Percentiles rank a stretch among this genome's conserved stretches.
phyloP scores from a whole-genome alignment of 2,888 invertebrate genomes.

The Plebejus melissa region DNA sequence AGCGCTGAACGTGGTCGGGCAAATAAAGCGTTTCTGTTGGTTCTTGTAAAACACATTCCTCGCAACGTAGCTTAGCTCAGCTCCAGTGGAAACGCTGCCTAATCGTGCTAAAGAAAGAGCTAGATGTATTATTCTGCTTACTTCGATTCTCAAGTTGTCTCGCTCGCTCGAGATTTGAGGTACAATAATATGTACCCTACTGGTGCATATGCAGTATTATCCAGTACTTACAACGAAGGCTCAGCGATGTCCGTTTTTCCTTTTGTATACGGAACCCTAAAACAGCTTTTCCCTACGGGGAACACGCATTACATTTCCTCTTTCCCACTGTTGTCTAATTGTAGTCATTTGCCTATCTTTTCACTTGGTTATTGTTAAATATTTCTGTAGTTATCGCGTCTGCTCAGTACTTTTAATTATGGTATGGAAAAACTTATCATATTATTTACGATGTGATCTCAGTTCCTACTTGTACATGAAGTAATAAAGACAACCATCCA shows the following conservation, averaged over 20 bases:
- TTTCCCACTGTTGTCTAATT: conserved; percentile 23
- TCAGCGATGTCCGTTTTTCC: neutral
- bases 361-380: conserved; percentile 25
- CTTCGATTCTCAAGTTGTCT: too few relatives aligned
- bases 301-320: conserved; percentile 23
- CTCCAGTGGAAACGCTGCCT: too few relatives aligned
- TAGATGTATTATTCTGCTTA: too few relatives aligned
- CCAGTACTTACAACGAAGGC: too few relatives aligned
- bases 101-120: too few relatives aligned
- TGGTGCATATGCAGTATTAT: neutral
- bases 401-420: neutral
- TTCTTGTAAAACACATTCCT: too few relatives aligned
- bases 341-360: conserved; percentile 25
- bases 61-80: too few relatives aligned
- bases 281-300: conserved; percentile 24
- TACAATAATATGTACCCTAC: neutral
- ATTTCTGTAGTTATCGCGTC: neutral
- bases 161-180: too few relatives aligned
- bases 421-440: conserved; percentile 10
- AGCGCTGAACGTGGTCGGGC: too few relatives aligned
- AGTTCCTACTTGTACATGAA: neutral
- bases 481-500: too few relatives aligned
- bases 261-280: conserved; percentile 30
- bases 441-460: neutral
- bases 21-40: too few relatives aligned